Conservation (phyloP, 2,797 vertebrate genomes). For the Pampus argenteus region DNA sequence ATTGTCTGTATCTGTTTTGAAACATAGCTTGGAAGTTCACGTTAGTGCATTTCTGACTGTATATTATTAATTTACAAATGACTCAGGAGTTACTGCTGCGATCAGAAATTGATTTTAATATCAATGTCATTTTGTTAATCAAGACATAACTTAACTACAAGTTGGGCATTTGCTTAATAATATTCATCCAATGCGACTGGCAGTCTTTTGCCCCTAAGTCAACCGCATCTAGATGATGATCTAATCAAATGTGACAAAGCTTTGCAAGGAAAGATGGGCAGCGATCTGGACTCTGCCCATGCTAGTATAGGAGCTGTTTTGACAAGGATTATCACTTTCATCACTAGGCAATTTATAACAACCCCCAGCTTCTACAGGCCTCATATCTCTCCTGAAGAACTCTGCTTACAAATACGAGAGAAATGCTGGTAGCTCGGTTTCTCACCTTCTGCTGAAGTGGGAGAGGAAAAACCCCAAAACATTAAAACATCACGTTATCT, state of each 20-base stretch:
- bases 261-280: slow-evolving; percentile 77
- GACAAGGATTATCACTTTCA: slow-evolving; percentile 88
- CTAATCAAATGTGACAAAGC: slow-evolving; percentile 86
- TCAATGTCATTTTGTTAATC: slow-evolving; percentile 15
- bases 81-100: background rate
- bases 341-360: slow-evolving; percentile 88
- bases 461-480: slow-evolving; percentile 64
- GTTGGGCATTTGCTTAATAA: slow-evolving; percentile 57
- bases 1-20: slow-evolving; percentile 27
- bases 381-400: slow-evolving; percentile 83
- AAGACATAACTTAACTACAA: slow-evolving; percentile 30
- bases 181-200: slow-evolving; percentile 69
- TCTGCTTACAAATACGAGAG: slow-evolving; percentile 83
- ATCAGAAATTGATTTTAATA: slow-evolving; percentile 9
- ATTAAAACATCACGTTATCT: slow-evolving; percentile 81
- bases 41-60: background rate
- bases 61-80: background rate
- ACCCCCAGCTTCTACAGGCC: slow-evolving; percentile 81
- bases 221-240: slow-evolving; percentile 85
- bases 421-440: slow-evolving; percentile 87
- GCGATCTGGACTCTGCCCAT: slow-evolving; percentile 77
- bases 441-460: slow-evolving; percentile 83
- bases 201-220: slow-evolving; percentile 78
- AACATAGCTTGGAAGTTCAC: slow-evolving; percentile 36
- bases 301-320: slow-evolving; percentile 84